Base-by-base conservation (phyloP, 2,888 invertebrate genomes). In the Mycalesis mineus region DNA sequence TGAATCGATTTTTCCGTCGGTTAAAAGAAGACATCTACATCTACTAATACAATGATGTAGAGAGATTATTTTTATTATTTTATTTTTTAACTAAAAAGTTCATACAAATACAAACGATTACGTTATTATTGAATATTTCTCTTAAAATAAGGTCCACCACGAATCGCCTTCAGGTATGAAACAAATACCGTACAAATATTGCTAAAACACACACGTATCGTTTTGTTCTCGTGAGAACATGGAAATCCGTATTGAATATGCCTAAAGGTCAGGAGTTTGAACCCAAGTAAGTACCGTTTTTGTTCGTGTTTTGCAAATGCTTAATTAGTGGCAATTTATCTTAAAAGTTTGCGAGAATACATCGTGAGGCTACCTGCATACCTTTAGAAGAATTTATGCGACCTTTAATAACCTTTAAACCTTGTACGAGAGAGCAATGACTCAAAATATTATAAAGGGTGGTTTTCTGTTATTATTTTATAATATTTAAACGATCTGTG, bases 311-410 rank as follows among this genome's bases (percentile, higher is more conserved):
- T 56, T 40, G 40, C 51, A 48, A 53, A 54, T 59, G 51, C 54
- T 48, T 62, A 62, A 62, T 59, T 62, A 62, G 51, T 48, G 42
- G 54, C 40, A 62, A 62, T 62, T 62, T 60, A 62, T 60, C 39
- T 60, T 44, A 51, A 47, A 57, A 51, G 40, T 50, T 48, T 28
- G 45, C 48, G 50, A 49, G 54, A 57, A 52, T 57, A 52, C 59
- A 57, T 57, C 57, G 55, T 60, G 60, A 62, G 50, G 59, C 54
- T 51, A 55, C 55, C 52, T 44, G 52, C 60, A 57, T 60, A 60
- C 55, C 57, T 55, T 44, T 28, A 14, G 44, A 52, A 51, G 41
- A 59, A 55, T 47, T 59, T 54, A 44, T 41, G 28, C 50, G 50
- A 28, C 57, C 59, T 54, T 57, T 54, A 54, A 52, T 56, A 61